phyloP scores from a whole-genome alignment of 1,140 invertebrate genomes.

The Agrilus planipennis region DNA sequence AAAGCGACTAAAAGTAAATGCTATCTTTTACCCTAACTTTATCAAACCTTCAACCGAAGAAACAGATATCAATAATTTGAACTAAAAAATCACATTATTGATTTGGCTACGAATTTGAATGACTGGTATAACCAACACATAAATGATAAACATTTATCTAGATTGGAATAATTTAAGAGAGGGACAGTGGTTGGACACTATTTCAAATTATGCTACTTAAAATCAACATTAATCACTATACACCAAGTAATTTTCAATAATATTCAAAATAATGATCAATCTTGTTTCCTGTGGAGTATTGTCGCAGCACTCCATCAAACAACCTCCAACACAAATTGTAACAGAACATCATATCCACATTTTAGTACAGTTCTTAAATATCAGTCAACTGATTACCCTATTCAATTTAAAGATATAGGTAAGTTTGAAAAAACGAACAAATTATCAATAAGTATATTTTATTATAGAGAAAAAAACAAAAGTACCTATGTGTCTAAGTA shows the following conservation, averaged over 20 bases:
- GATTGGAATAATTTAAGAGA: constrained; percentile 26
- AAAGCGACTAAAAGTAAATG: constrained; percentile 9
- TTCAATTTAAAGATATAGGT: constrained; percentile 9
- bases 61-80: constrained; percentile 5
- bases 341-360: constrained; percentile 9
- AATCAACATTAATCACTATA: constrained; percentile 23
- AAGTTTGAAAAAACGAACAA: constrained; percentile 11
- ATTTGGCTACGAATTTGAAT: constrained; percentile 8
- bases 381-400: constrained; percentile 9
- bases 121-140: constrained; percentile 11
- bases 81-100: constrained; percentile 11
- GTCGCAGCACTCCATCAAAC: constrained; percentile 8
- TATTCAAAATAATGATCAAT: constrained; percentile 13
- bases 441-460: constrained; percentile 5
- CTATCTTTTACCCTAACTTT: constrained; percentile 9
- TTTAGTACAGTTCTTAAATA: constrained; percentile 10
- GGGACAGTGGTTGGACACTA: constrained; percentile 28
- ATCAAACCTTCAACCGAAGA: constrained; percentile 5
- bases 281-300: constrained; percentile 16
- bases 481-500: constrained; percentile 4
- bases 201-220: constrained; percentile 18
- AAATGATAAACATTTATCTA: constrained; percentile 2
- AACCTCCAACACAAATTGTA: constrained; percentile 5
- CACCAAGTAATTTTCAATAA: constrained; percentile 13
- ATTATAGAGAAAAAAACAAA: constrained; percentile 7